phyloP scores from a whole-genome alignment of 2,888 invertebrate genomes.

The Heterodera filipjevi region DNA sequence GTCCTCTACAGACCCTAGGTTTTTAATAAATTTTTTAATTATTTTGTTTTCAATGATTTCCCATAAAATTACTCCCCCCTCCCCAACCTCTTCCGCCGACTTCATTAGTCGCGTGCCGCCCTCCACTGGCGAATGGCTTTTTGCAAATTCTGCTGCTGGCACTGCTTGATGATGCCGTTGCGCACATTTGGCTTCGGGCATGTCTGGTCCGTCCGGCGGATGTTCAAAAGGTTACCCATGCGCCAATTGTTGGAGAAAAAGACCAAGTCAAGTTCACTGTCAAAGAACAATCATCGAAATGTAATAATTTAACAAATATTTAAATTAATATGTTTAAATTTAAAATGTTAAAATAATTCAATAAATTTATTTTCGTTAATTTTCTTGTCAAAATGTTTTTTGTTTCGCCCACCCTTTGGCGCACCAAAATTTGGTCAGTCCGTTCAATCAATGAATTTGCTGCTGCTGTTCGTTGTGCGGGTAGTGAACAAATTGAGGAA shows the following conservation, averaged over 20 bases:
- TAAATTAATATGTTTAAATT: no score
- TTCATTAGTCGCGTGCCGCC: conserved; percentile 78
- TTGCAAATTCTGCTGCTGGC: conserved; percentile 82
- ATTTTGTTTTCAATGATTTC: conserved; percentile 17
- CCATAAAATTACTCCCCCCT: background rate
- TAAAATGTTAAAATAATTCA: no score
- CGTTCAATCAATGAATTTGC: background rate
- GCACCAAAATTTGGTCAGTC: background rate
- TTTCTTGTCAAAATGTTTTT: background rate
- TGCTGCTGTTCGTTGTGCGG: background rate
- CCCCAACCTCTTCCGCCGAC: no score
- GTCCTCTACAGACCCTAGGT: conserved; percentile 71
- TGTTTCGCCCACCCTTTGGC: background rate
- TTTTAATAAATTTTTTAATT: conserved; percentile 12
- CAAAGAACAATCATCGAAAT: no score
- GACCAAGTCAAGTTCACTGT: background rate
- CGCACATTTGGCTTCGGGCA: conserved; percentile 68
- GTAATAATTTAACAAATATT: no score
- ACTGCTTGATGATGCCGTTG: conserved; percentile 81
- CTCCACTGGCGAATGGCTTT: conserved; percentile 74
- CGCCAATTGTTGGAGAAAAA: background rate
- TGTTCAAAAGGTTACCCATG: conserved; percentile 30
- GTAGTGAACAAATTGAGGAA: background rate
- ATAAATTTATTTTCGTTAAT: no score
- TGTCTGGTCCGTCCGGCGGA: conserved; percentile 42